Conservation (phyloP, 1,140 invertebrate species). For the Drosophila neocordata region DNA sequence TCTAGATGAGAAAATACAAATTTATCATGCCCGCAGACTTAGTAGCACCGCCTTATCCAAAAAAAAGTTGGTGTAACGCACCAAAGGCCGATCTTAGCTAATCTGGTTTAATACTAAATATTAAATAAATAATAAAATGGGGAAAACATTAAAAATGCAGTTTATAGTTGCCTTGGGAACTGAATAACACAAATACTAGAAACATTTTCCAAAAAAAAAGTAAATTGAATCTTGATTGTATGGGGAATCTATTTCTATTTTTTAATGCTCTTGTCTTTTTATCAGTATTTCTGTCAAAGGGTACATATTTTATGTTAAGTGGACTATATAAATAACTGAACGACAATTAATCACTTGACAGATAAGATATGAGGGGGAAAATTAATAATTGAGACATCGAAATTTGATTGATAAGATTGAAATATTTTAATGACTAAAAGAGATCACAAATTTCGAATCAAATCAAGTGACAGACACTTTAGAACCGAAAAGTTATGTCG, state of each 20-base stretch:
- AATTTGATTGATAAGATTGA: conserved; percentile 21
- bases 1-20: conserved; percentile 27
- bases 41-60: not conserved
- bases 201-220: not conserved
- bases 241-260: not conserved
- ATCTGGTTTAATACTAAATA: conserved; percentile 11
- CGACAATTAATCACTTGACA: conserved; percentile 48
- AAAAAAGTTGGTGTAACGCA: no score
- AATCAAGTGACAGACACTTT: conserved; percentile 27
- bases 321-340: conserved; percentile 36
- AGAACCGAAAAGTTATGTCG: not conserved
- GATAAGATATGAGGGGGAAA: conserved; percentile 37
- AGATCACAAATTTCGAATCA: conserved; percentile 27
- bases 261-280: not conserved
- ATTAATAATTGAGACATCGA: conserved; percentile 22
- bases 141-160: no score
- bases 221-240: no score
- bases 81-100: no score
- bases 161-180: no score
- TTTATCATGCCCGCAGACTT: not conserved
- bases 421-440: conserved; percentile 34
- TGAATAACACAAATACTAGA: not conserved
- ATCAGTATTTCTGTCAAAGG: not conserved
- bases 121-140: no score
- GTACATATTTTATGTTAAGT: conserved; percentile 4